Evolutionary conservation across 2,888 invertebrate species (phyloP), one percentile per base, ranked within the genome.

Genomic region (Azorinus chamasolen): DNA sequence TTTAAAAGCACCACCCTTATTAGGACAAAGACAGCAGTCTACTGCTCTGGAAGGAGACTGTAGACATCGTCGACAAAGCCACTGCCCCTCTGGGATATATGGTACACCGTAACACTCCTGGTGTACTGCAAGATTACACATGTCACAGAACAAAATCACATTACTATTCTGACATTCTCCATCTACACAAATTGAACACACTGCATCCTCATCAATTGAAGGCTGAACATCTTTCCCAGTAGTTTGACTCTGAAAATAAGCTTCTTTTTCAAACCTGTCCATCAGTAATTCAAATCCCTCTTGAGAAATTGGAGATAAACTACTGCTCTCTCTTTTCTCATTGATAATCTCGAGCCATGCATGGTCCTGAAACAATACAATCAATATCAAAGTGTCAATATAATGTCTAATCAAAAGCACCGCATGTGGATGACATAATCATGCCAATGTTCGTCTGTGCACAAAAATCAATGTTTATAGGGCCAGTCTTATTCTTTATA

Each of bases 101-200:
- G 98, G 98, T 5, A 98, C 98, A 61, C 99, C 99, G 93, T 99
- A 99, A 91, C 99, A 99, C 93, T 99, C 98, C 94, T 94, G 99
- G 93, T 99, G 99, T 16, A 99, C 99, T 27, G 99, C 98, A 83
- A 99, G 94, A 94, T 99, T 99, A 93, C 99, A 99, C 98, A 99
- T 98, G 94, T 99, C 99, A 94, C 99, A 99, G 94, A 99, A 99
- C 59, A 99, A 94, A 86, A 99, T 99, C 53, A 98, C 99, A 93
- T 99, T 99, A 61, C 97, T 97, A 93, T 99, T 99, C 93, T 99
- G 97, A 93, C 99, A 99, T 93, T 99, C 99, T 1, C 99, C 99
- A 89, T 99, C 99, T 96, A 97, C 97, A 92, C 99, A 99, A 86
- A 99, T 99, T 91, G 98, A 98, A 92, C 99, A 99, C 0, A 99